Conservation (phyloP, 2,888 invertebrate genomes). For the Pardosa pseudoannulata region DNA sequence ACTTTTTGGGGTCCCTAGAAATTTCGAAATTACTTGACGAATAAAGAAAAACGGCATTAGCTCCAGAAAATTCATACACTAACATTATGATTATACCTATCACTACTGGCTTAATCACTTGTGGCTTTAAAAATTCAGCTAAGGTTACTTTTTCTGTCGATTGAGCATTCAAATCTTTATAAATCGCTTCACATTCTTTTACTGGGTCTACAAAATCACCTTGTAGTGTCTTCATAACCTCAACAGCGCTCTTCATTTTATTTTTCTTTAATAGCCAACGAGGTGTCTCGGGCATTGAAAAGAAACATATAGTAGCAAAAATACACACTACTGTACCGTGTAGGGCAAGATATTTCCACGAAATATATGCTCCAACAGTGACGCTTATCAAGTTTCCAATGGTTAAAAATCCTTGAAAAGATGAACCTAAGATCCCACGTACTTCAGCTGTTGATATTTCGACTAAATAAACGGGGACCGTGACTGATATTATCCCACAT, state of each 20-base stretch:
- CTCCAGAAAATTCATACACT: constrained; percentile 96
- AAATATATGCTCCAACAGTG: constrained; percentile 85
- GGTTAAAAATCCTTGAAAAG: constrained; percentile 90
- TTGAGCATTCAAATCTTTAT: constrained; percentile 77
- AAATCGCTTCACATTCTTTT: constrained; percentile 81
- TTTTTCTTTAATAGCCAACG: constrained; percentile 78
- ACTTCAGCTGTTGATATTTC: constrained; percentile 95
- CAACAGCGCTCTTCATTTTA: constrained; percentile 84
- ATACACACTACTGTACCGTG: constrained; percentile 87
- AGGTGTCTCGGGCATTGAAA: constrained; percentile 93
- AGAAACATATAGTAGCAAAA: constrained; percentile 87
- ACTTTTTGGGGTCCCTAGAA: constrained; percentile 87
- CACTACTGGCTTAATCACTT: constrained; percentile 86
- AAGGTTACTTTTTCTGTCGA: constrained; percentile 80
- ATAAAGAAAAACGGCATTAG: constrained; percentile 97
- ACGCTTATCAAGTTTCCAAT: constrained; percentile 88
- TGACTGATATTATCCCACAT: constrained; percentile 90
- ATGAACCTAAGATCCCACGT: constrained; percentile 91
- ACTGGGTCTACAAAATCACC: constrained; percentile 88
- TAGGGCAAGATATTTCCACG: constrained; percentile 89
- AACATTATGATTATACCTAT: constrained; percentile 93
- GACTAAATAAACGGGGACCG: constrained; percentile 93
- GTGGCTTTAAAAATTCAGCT: constrained; percentile 84
- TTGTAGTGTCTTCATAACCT: constrained; percentile 88
- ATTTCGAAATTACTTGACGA: constrained; percentile 88